Conservation (phyloP, 2,113 vertebrate species). For the Mixornis gularis region DNA sequence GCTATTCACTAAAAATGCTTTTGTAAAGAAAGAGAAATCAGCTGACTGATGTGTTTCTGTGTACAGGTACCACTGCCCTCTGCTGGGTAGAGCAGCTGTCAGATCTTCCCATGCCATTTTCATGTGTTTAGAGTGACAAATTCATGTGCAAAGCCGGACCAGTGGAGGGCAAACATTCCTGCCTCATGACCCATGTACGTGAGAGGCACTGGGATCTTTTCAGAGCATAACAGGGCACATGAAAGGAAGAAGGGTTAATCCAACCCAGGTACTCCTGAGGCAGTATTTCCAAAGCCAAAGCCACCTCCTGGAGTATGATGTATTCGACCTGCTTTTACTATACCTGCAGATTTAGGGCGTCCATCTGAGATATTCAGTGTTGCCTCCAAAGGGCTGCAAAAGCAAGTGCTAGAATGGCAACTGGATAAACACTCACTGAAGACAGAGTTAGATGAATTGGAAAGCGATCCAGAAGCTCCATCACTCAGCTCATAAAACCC, state of each 20-base stretch:
- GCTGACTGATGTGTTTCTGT: background rate
- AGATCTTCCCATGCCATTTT: background rate
- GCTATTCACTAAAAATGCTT: background rate
- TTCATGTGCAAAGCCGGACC: background rate
- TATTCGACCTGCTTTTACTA: slow-evolving; percentile 58
- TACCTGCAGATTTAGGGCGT: slow-evolving; percentile 86
- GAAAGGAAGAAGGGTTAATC: slow-evolving; percentile 47
- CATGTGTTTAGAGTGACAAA: background rate
- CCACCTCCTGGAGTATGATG: slow-evolving; percentile 44
- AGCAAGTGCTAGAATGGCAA: slow-evolving; percentile 89
- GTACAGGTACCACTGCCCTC: slow-evolving; percentile 57
- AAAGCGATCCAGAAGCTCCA: slow-evolving; percentile 87
- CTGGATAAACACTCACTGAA: slow-evolving; percentile 95
- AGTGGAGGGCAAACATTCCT: background rate
- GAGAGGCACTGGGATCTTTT: slow-evolving; percentile 34
- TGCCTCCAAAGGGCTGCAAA: slow-evolving; percentile 86
- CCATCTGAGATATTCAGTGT: slow-evolving; percentile 82
- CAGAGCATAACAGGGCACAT: background rate
- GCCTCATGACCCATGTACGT: background rate
- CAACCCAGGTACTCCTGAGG: slow-evolving; percentile 49
- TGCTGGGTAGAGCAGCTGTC: slow-evolving; percentile 41
- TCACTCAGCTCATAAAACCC: slow-evolving; percentile 97
- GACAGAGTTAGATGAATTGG: slow-evolving; percentile 95
- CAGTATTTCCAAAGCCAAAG: slow-evolving; percentile 46
- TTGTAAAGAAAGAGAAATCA: background rate